These are phyloP conservation scores for Oreochromis spilurus DNA, from an alignment of 2,113 vertebrate species.

Conservation along the genomic window DNA sequence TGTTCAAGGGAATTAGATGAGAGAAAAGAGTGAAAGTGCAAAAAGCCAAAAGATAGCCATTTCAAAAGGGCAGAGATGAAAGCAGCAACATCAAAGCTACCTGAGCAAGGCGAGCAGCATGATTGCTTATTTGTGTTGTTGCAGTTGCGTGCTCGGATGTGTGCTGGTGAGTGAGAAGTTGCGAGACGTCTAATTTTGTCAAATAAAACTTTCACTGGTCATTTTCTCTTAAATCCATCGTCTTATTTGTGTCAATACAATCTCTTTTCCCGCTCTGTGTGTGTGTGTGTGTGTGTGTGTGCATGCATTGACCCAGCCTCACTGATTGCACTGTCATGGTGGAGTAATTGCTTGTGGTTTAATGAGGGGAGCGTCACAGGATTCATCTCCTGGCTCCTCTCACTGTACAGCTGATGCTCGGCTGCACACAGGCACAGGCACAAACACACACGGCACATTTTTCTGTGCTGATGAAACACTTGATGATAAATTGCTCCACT, in stretches of 20 bases:
- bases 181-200: background rate
- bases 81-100: slow-evolving; percentile 22
- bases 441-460: background rate
- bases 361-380: slow-evolving; percentile 23
- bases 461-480: slow-evolving; percentile 4
- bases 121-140: background rate
- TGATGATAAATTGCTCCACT: slow-evolving; percentile 21
- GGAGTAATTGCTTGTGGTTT: slow-evolving; percentile 56
- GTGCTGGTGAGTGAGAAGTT: background rate
- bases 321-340: slow-evolving; percentile 55
- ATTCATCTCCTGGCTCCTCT: slow-evolving; percentile 21
- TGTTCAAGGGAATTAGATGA: background rate
- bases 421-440: slow-evolving; percentile 1
- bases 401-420: slow-evolving; percentile 39
- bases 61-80: slow-evolving; percentile 28
- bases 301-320: slow-evolving; percentile 4
- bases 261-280: background rate
- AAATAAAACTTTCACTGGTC: background rate
- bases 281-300: background rate
- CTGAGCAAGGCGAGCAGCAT: background rate
- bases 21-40: background rate
- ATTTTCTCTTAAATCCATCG: background rate
- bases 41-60: background rate
- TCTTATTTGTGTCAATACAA: background rate
- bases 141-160: background rate